Conservation (phyloP, 2,113 vertebrate species). For the Corythornis vintsioides region DNA sequence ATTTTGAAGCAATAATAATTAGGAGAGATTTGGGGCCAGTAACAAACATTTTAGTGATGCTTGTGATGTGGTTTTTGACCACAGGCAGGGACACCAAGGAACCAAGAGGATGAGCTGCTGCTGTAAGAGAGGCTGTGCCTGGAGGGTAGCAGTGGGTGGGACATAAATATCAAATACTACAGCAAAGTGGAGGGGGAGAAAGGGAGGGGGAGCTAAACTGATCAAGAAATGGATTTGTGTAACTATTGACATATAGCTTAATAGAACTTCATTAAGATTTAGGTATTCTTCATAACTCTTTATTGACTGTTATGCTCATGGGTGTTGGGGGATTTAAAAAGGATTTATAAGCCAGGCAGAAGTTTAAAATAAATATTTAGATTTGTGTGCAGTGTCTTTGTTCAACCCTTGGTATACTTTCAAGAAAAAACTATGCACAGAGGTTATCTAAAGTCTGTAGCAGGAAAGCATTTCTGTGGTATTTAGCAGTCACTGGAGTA, state of each 20-base stretch:
- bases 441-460: background rate
- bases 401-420: background rate
- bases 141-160: background rate
- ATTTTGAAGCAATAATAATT: background rate
- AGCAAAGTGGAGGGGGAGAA: background rate
- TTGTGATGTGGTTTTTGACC: background rate
- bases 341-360: background rate
- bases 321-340: background rate
- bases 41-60: background rate
- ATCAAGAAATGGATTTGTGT: background rate
- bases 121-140: background rate
- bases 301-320: background rate
- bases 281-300: background rate
- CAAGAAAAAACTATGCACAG: background rate
- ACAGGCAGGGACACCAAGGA: fast-evolving
- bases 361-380: background rate
- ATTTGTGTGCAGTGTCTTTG: background rate
- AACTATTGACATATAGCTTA: background rate
- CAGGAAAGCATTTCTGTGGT: background rate
- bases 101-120: background rate
- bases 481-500: background rate
- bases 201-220: background rate
- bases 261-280: background rate
- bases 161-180: background rate
- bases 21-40: background rate